These are phyloP conservation scores for Datnioides undecimradiatus DNA, from an alignment of 2,113 vertebrate genomes.

Conservation along the genomic window DNA sequence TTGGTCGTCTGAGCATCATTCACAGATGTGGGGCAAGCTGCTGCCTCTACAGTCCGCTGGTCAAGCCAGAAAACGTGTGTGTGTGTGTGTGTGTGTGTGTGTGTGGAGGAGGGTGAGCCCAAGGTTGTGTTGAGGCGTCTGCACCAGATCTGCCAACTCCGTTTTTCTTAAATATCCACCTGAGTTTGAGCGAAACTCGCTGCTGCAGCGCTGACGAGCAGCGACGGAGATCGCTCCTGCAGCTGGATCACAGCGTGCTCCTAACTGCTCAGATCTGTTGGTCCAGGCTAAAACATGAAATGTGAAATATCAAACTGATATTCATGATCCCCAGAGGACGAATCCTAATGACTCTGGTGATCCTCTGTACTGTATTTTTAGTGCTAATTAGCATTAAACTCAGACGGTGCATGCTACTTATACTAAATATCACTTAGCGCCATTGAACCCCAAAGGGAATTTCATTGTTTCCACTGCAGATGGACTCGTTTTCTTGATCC, in stretches of 20 bases:
- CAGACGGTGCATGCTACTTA: too few relatives aligned
- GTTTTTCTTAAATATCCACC: conserved; percentile 41
- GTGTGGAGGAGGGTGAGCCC: conserved; percentile 26
- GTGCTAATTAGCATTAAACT: too few relatives aligned
- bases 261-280: neutral
- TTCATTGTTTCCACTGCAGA: too few relatives aligned
- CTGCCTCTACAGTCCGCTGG: conserved; percentile 48
- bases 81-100: conserved; percentile 28
- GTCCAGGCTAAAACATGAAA: too few relatives aligned
- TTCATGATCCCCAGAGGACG: too few relatives aligned
- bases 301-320: too few relatives aligned
- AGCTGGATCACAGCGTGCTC: neutral
- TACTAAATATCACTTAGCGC: too few relatives aligned
- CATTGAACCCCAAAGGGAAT: too few relatives aligned
- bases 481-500: neutral
- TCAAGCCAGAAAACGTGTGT: conserved; percentile 35
- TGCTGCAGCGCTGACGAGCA: neutral
- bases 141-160: conserved; percentile 52
- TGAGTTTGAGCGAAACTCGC: conserved; percentile 9
- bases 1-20: conserved; percentile 36
- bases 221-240: neutral
- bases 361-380: too few relatives aligned
- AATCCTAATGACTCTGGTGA: too few relatives aligned
- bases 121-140: conserved; percentile 50
- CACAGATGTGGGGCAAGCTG: conserved; percentile 67